A percentile compares a stretch with the other conserved stretches of the same genome.
These are phyloP conservation scores for Hemicentrotus pulcherrimus DNA, from an alignment of 35 echinoderm and acorn worm species.

Conservation along the genomic window DNA sequence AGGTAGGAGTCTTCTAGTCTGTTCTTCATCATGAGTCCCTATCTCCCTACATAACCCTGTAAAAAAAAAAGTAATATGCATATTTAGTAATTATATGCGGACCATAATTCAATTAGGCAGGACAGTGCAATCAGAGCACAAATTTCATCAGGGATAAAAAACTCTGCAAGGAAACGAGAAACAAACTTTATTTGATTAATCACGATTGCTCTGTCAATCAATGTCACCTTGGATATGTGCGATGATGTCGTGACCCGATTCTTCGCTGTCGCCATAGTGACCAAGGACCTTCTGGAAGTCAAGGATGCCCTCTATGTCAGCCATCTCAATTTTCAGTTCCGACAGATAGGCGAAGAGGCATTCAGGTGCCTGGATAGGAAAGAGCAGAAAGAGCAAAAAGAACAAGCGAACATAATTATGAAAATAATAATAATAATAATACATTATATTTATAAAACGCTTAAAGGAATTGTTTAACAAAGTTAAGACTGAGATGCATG, in stretches of 20 bases:
- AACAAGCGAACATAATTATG: not conserved
- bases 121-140: not conserved
- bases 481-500: too few relatives aligned
- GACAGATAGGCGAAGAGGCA: conserved; percentile 57
- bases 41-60: conserved; percentile 63
- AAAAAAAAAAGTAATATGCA: not conserved
- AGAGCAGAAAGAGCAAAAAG: not conserved
- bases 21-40: conserved; percentile 54
- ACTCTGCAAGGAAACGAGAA: not conserved
- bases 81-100: not conserved
- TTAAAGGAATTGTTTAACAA: too few relatives aligned
- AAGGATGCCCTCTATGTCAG: conserved; percentile 52
- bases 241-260: conserved; percentile 49
- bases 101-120: too few relatives aligned
- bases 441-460: too few relatives aligned
- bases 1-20: conserved; percentile 55
- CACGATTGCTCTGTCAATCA: not conserved
- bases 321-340: conserved; percentile 68
- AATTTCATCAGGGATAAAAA: not conserved
- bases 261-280: conserved; percentile 28
- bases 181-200: not conserved
- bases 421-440: not conserved
- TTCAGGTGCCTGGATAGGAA: conserved; percentile 61
- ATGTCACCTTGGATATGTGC: conserved; percentile 60
- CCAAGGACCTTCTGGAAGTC: conserved; percentile 39